Percentiles rank a stretch among this genome's conserved stretches.
Evolutionary conservation across 2,113 vertebrate genomes (phyloP).

Genomic region (Motacilla alba): DNA sequence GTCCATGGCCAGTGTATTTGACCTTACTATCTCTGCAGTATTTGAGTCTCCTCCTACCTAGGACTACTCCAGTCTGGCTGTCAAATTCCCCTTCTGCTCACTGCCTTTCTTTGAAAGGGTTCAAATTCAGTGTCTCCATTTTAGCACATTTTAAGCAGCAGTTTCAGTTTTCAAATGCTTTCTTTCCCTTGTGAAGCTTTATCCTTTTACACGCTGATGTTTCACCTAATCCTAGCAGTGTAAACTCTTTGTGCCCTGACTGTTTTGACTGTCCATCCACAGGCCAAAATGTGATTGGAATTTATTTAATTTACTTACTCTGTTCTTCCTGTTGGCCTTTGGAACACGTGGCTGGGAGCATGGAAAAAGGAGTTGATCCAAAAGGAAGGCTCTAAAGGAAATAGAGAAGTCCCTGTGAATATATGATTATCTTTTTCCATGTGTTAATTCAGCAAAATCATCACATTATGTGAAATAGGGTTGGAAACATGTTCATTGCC

Average conservation of each 20-base stretch:
- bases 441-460: background rate
- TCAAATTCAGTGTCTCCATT: conserved; percentile 1
- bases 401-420: background rate
- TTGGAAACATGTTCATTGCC: background rate
- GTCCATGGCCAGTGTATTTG: background rate
- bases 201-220: background rate
- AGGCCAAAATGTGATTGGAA: background rate
- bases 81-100: background rate
- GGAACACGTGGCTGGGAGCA: background rate
- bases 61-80: background rate
- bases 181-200: background rate
- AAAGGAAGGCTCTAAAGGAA: background rate
- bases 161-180: background rate
- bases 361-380: background rate
- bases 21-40: background rate
- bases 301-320: background rate
- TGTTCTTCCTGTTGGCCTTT: background rate
- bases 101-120: background rate
- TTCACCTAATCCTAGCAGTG: background rate
- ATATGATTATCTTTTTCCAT: background rate
- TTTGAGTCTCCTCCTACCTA: background rate
- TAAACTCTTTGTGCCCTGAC: background rate
- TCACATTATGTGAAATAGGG: background rate
- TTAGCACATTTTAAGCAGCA: background rate
- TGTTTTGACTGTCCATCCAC: background rate